Conservation (phyloP, 2,888 invertebrate species). For the Drosophila mulleri region DNA sequence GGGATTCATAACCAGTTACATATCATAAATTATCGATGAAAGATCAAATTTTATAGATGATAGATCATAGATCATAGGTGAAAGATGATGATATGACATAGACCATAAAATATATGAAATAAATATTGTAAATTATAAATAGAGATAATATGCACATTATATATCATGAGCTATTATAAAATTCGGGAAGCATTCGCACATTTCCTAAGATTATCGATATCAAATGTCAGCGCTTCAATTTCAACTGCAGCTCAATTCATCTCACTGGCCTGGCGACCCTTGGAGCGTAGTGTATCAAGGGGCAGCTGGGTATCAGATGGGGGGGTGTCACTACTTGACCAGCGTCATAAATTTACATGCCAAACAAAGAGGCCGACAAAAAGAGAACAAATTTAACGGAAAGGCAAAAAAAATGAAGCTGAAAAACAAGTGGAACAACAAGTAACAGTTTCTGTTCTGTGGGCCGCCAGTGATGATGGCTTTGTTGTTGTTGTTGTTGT, state of each 20-base stretch:
- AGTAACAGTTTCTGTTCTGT: constrained; percentile 51
- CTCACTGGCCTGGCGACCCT: background rate
- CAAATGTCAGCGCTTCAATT: background rate
- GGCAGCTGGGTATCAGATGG: background rate
- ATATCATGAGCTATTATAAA: too few relatives aligned
- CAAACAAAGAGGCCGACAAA: constrained; percentile 61
- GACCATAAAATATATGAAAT: too few relatives aligned
- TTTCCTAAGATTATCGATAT: too few relatives aligned
- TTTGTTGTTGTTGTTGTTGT: constrained; percentile 10
- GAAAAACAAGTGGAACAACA: constrained; percentile 38
- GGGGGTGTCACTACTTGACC: constrained; percentile 62
- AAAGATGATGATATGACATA: background rate
- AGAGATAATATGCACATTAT: too few relatives aligned
- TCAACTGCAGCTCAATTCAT: background rate
- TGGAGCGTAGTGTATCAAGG: constrained; percentile 37
- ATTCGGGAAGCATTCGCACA: too few relatives aligned
- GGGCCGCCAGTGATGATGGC: constrained; percentile 42
- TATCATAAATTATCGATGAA: too few relatives aligned
- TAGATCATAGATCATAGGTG: too few relatives aligned
- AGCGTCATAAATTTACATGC: constrained; percentile 74
- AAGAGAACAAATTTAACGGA: constrained; percentile 16
- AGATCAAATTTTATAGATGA: too few relatives aligned
- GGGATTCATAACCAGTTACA: too few relatives aligned
- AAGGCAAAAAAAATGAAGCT: background rate
- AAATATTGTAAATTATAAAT: too few relatives aligned